A percentile compares a stretch with the other conserved stretches of the same genome.
These are phyloP conservation scores for Hemiprocne comata DNA, from an alignment of 2,113 vertebrate species.

Conservation along the genomic window DNA sequence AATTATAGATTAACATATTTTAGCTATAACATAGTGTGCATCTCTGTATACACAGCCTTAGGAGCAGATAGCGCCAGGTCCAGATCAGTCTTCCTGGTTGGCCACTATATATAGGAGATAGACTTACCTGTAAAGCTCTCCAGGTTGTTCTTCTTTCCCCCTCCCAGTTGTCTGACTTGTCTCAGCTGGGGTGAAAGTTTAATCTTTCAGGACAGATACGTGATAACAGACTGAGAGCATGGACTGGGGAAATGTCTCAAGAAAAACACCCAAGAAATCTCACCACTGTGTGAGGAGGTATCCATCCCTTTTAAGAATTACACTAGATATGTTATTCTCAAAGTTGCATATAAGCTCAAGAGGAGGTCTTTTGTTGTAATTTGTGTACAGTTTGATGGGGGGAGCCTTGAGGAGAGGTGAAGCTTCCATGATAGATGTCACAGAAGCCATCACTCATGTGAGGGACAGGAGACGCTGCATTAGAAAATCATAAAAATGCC, in stretches of 20 bases:
- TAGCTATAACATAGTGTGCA: not conserved
- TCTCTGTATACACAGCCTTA: not conserved
- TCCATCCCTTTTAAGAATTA: not conserved
- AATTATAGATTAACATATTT: not conserved
- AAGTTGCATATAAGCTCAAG: not conserved
- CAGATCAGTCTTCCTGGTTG: not conserved
- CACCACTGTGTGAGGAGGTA: not conserved
- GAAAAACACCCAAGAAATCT: not conserved
- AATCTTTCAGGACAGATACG: not conserved
- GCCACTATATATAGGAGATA: not conserved
- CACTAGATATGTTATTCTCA: not conserved
- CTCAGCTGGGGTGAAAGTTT: not conserved
- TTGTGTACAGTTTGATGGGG: not conserved
- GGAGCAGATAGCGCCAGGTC: not conserved
- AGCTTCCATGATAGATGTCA: not conserved
- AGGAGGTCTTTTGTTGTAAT: not conserved
- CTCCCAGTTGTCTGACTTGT: not conserved
- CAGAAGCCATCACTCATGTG: not conserved
- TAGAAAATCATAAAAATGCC: not conserved
- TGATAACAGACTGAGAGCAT: not conserved
- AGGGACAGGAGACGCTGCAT: not conserved
- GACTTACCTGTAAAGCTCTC: not conserved
- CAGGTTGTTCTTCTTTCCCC: not conserved
- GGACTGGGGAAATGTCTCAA: not conserved
- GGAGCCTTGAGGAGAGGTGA: not conserved